Conservation (phyloP, 2,888 invertebrate species). For the Tenthredo amoena region DNA sequence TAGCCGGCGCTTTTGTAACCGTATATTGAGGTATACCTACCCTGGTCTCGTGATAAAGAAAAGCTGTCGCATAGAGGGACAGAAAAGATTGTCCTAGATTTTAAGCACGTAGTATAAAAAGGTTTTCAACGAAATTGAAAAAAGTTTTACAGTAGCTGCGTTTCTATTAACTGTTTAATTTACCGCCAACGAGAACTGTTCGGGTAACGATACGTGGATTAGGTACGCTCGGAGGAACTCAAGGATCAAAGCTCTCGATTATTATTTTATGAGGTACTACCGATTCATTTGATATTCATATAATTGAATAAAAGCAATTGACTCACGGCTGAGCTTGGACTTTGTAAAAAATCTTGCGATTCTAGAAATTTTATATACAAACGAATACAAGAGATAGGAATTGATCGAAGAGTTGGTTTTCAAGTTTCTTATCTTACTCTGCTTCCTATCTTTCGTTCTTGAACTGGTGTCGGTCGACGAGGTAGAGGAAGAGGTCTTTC, state of each 20-base stretch:
- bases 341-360: background rate
- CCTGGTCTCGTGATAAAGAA: background rate
- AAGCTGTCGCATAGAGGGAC: background rate
- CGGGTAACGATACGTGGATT: background rate
- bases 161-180: background rate
- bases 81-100: constrained; percentile 42
- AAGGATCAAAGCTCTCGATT: constrained; percentile 20
- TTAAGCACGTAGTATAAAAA: constrained; percentile 16
- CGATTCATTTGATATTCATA: background rate
- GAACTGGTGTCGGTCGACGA: constrained; percentile 1
- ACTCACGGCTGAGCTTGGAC: background rate
- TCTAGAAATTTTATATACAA: background rate
- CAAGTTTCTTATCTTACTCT: constrained; percentile 15
- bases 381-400: background rate
- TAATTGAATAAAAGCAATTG: background rate
- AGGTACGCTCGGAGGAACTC: background rate
- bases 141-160: background rate
- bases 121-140: constrained; percentile 30
- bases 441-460: background rate
- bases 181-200: background rate
- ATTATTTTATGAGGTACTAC: background rate
- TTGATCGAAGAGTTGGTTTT: background rate
- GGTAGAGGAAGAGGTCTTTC: background rate
- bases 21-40: background rate
- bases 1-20: background rate